Percentiles rank a stretch among this genome's conserved stretches.
Evolutionary conservation across 2,797 vertebrate species (phyloP).

Genomic region (Danionella dracula): DNA sequence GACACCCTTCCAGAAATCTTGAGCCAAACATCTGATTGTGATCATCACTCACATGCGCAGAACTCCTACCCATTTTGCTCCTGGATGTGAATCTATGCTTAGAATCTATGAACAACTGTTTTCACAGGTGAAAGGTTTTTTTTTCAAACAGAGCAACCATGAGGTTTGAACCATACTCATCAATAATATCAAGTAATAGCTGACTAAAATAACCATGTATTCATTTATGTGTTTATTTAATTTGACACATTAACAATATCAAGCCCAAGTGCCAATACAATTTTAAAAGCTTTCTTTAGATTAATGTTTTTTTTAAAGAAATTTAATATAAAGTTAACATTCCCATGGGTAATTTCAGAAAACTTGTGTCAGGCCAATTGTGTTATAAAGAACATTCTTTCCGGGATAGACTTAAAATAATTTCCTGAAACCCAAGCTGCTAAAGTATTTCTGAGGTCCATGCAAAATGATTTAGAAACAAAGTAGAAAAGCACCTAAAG

Average conservation of each 20-base stretch:
- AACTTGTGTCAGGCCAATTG: too few species aligned
- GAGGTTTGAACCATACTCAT: background rate
- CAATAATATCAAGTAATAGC: too few species aligned
- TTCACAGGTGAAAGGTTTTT: background rate
- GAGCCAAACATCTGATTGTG: constrained; percentile 45
- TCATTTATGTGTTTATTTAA: too few species aligned
- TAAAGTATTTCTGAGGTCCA: background rate
- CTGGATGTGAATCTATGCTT: background rate
- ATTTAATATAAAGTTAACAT: too few species aligned
- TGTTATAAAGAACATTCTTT: too few species aligned
- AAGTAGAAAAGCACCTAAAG: background rate
- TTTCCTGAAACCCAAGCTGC: background rate
- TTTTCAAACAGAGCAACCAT: background rate
- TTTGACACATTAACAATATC: too few species aligned
- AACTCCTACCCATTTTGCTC: background rate
- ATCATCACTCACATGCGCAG: constrained; percentile 8
- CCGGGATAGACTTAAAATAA: background rate
- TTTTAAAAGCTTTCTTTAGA: too few species aligned
- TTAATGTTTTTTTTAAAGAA: too few species aligned
- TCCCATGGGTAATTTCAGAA: too few species aligned
- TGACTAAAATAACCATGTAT: too few species aligned
- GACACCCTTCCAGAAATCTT: constrained; percentile 37
- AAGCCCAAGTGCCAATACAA: too few species aligned
- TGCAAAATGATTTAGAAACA: background rate
- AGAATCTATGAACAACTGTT: background rate